Evolutionary conservation across 2,113 vertebrate species (phyloP), one percentile per base, ranked within the genome.

Genomic region (Callospermophilus lateralis): DNA sequence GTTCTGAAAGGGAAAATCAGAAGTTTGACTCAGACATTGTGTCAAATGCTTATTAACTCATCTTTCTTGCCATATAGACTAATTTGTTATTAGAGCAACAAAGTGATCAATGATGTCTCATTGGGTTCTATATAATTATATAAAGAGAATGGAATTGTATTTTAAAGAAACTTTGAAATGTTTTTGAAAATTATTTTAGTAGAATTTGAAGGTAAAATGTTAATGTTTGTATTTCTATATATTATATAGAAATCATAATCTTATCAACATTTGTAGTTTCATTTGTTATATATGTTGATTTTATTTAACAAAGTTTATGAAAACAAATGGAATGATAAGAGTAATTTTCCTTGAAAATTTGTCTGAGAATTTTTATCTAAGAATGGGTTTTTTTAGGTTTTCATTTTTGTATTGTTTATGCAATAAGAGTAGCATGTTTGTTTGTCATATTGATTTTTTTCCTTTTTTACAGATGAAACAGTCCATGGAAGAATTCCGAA

Each of bases 401-500:
- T 74, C 48, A 4, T 53, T 81, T 61, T 13, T 91, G 34, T 96
- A 30, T 45, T 91, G 39, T 30, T 45, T 83, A 15, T 55, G 4
- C 48, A 79, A 0, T n/a, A 67, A 74, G 30, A 58, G 32, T 74
- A 90, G 83, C 13, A 37, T 87, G 37, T 76, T 89, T 97, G 32
- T 72, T 28, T 97, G 32, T 97, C 2, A 34, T 30, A 39, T 5
- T 92, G 37, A 39, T 30, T 0, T 87, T 94, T 72, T 91, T 48
- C 94, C 55, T 85, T 45, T 94, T 84, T 89, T 92, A 11, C 94
- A 99, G 99, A 99, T 99, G 99, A 99, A 99, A 73, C 98, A 99
- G 20, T 99, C 99, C 26, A 99, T 99, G 99, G 99, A 99, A 80
- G 99, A 99, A 97, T 99, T 99, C 97, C 97, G 99, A 96, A 99